Evolutionary conservation across 2,888 invertebrate genomes (phyloP), one percentile per base, ranked within the genome.

Genomic region (Hydrotaea cyrtoneurina): DNA sequence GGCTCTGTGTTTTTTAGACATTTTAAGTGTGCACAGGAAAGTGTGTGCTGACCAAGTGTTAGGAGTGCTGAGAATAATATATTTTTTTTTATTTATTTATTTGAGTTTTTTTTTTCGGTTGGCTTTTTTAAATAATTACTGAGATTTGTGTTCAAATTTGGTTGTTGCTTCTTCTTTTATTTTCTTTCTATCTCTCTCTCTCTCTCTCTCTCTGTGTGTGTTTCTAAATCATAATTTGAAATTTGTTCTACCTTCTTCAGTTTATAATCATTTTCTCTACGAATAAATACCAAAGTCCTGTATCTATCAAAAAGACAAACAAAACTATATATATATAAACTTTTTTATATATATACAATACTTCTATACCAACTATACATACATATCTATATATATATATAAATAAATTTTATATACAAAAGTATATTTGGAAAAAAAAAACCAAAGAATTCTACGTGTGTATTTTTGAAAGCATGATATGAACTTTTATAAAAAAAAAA

Each of bases 1-100:
- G 85, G 79, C 74, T 46, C 46, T 77, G 66, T 78, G 66, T 78
- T 85, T 85, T 85, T 85, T 85, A 82, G 85, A 85, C 85, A 85
- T 85, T 85, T 85, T 84, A 55, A 21, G 26, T 59, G 21, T 21
- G 21, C 64, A 78, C 17, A 55, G 3, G 15, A 57, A 74, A 0
- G 11, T 11, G 11, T 11, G 21, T 59, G 36, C 53, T 31, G 50
- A 59, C 7, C 7, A 46, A 43, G 69, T 46, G 46, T 69, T 69
- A 69, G 69, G 23, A 7, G 13, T 69, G 46, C 4, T 19, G 21
- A 66, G 46, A 21, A 43, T 15, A 39, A 13, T 11, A 21, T 26
- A 62, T 69, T 69, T 69, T 26, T 8, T 11, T 21, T 1, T 13
- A 26, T 59, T 7, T 59, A 7, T 69, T 69, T n/a, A 50, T 15